These are phyloP conservation scores for Pelagia noctiluca DNA, from an alignment of 30 jellyfish, hydroid and myxozoan genomes.

Conservation along the genomic window DNA sequence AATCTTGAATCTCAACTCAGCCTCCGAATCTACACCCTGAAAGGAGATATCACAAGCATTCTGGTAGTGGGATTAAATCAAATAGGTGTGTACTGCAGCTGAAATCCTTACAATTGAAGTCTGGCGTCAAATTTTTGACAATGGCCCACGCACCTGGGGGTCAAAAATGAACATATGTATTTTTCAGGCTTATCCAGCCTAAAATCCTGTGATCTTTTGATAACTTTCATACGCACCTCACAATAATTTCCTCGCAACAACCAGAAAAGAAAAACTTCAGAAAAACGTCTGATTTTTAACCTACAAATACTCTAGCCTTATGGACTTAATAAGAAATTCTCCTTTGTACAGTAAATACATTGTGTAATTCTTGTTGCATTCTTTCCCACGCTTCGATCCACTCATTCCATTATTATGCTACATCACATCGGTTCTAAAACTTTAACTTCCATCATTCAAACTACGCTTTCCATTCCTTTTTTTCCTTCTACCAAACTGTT, in stretches of 20 bases:
- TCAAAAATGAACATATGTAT: no score
- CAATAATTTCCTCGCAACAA: conserved; percentile 2
- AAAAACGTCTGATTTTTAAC: not conserved
- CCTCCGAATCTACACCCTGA: conserved; percentile 80
- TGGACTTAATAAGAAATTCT: not conserved
- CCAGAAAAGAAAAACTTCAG: not conserved
- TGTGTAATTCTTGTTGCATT: not conserved
- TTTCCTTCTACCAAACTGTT: no score
- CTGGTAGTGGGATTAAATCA: no score
- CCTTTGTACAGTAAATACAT: not conserved
- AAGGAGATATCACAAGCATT: not conserved
- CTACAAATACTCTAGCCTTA: not conserved
- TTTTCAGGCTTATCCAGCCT: no score
- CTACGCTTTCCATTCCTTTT: no score
- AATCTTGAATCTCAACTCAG: conserved; percentile 83
- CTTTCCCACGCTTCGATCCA: not conserved
- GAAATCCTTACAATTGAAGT: no score
- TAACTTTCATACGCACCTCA: no score
- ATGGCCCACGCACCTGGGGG: no score
- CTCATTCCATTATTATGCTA: not conserved
- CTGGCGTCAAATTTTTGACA: no score
- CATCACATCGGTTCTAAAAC: not conserved
- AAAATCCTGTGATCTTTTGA: no score
- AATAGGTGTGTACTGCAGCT: no score
- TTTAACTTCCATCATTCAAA: not conserved